Base-by-base conservation (phyloP, 2,888 invertebrate genomes). In the Hemaris fuciformis region DNA sequence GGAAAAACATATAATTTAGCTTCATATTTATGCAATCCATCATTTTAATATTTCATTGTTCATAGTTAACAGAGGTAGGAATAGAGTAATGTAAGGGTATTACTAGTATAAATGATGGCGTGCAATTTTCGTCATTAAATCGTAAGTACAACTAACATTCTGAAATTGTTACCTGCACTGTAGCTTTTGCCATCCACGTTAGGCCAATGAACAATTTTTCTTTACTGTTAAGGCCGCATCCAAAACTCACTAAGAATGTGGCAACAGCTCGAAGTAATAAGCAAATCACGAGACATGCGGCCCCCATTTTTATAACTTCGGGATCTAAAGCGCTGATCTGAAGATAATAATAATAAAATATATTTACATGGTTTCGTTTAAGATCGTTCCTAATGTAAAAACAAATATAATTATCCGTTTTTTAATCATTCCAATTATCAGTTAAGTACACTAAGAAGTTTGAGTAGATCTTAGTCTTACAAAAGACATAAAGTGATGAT, bases 161-260 rank as follows among this genome's bases (percentile, higher is more conserved):
- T 7, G 2, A 18, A 53, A 18, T 57, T 68, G 58, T 74, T 87
- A 95, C 97, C 94, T 97, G 98, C 0, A 98, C 98, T 13, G 98
- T 98, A 18, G 98, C 98, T 87, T 98, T 98, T 0, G 98, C 96
- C 89, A 97, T 94, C 95, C 97, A 97, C 0, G 97, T 94, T 0
- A 98, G 82, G 0, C 97, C 94, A 60, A 97, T 95, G 78, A 98
- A 98, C 8, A 97, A 80, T 75, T 96, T 96, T 80, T 98, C 98
- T 78, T 96, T 97, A 43, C 94, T 84, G 78, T 95, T 97, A 27
- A 98, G 88, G 38, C 95, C 95, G 61, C 96, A 95, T 1, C 96
- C 95, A 62, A 95, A 93, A 18, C 95, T 94, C 0, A 95, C 90
- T 0, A 95, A 61, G 48, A 95, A 91, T 0, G 96, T 96, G 0